Percentiles rank a stretch among this genome's conserved stretches.
phyloP scores from a whole-genome alignment of 2,113 vertebrate genomes.

The Solenodon paradoxus region DNA sequence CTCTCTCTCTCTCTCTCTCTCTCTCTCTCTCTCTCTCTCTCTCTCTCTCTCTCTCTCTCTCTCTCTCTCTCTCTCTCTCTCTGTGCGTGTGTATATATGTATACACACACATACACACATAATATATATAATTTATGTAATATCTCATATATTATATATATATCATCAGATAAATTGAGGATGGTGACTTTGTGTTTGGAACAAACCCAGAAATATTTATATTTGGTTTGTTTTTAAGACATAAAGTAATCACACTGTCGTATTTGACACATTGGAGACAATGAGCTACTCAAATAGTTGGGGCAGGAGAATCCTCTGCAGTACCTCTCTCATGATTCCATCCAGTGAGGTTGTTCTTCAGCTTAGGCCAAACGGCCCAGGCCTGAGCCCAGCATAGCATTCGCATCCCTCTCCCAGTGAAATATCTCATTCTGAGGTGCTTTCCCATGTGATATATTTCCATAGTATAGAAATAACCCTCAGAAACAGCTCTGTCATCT shows the following conservation, averaged over 20 bases:
- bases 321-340: neutral
- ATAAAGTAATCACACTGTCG: neutral
- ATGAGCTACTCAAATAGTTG: neutral
- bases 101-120: too few species aligned
- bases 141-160: too few species aligned
- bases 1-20: too few species aligned
- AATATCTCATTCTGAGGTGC: neutral
- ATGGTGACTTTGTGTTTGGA: conserved; percentile 11
- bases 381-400: neutral
- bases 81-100: too few species aligned
- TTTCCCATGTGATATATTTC: neutral
- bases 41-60: too few species aligned
- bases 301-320: neutral
- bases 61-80: too few species aligned
- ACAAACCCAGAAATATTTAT: neutral
- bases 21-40: too few species aligned
- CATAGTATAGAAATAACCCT: neutral
- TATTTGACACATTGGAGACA: neutral
- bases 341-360: neutral
- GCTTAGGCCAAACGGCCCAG: neutral
- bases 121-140: too few species aligned
- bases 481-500: neutral
- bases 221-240: conserved; percentile 16
- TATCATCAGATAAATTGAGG: neutral
- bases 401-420: neutral